Evolutionary conservation across 2,113 vertebrate genomes (phyloP).

Genomic region (Sakesphorus luctuosus): DNA sequence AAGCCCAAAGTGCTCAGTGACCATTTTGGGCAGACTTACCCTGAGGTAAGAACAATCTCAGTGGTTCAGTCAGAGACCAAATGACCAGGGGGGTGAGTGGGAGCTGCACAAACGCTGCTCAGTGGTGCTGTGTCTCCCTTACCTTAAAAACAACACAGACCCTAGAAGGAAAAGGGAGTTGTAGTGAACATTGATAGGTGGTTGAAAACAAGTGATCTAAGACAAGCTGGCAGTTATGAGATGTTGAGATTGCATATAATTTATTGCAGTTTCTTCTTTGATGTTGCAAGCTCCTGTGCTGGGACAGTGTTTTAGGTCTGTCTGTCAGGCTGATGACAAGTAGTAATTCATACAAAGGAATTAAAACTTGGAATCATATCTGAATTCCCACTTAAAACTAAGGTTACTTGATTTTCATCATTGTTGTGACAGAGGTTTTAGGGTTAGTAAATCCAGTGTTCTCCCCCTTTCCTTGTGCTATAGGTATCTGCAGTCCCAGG

Average conservation of each 20-base stretch:
- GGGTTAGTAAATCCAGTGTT: neutral
- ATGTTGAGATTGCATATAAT: neutral
- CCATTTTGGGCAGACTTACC: neutral
- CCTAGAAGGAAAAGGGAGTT: neutral
- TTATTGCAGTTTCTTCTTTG: neutral
- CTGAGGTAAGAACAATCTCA: neutral
- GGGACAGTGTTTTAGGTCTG: neutral
- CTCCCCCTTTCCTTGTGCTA: neutral
- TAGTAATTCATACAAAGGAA: neutral
- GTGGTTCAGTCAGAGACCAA: neutral
- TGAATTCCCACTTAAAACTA: neutral
- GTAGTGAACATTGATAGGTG: accelerated
- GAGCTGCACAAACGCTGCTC: neutral
- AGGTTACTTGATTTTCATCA: neutral
- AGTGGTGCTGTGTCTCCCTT: neutral
- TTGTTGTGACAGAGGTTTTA: neutral
- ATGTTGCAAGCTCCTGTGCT: neutral
- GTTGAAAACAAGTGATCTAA: neutral
- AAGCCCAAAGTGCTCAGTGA: neutral
- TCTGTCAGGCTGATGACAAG: neutral
- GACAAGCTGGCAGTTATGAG: neutral
- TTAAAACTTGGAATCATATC: neutral
- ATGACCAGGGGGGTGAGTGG: accelerated
- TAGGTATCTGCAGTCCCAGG: neutral
- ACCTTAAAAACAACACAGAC: neutral